phyloP scores from a whole-genome alignment of 2,797 vertebrate genomes.

The Ibycter americanus region DNA sequence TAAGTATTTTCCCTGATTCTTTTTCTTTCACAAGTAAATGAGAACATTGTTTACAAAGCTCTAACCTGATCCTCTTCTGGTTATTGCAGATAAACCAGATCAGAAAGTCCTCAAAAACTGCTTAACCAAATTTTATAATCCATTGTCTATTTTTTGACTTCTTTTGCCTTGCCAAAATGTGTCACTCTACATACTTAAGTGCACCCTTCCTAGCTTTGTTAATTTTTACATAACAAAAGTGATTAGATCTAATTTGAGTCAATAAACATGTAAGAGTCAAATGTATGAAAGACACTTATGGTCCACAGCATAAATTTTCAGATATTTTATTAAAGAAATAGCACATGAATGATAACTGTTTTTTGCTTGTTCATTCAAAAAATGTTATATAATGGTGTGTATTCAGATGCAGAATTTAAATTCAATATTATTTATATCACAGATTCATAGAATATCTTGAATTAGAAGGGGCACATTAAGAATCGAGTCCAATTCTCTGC shows the following conservation, averaged over 20 bases:
- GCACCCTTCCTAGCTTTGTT: background rate
- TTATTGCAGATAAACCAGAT: background rate
- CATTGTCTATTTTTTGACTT: background rate
- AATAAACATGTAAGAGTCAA: background rate
- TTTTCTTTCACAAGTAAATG: background rate
- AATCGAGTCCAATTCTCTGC: no score
- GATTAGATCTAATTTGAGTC: conserved; percentile 5
- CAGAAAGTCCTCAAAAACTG: background rate
- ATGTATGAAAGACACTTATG: background rate
- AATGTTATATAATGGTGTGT: background rate
- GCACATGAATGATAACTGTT: background rate
- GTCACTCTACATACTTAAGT: background rate
- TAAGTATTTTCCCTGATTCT: background rate
- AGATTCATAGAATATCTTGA: background rate
- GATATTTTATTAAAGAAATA: conserved; percentile 1
- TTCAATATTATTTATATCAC: background rate
- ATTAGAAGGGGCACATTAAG: no score
- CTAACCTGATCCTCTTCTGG: background rate
- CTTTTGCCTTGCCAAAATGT: background rate
- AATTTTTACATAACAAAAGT: background rate
- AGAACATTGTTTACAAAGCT: background rate
- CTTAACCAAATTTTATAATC: background rate
- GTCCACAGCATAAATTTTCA: background rate
- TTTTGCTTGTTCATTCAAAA: background rate
- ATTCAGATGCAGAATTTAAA: conserved; percentile 8